These are phyloP conservation scores for Antheraea yamamai DNA, from an alignment of 2,888 invertebrate genomes.

Conservation along the genomic window DNA sequence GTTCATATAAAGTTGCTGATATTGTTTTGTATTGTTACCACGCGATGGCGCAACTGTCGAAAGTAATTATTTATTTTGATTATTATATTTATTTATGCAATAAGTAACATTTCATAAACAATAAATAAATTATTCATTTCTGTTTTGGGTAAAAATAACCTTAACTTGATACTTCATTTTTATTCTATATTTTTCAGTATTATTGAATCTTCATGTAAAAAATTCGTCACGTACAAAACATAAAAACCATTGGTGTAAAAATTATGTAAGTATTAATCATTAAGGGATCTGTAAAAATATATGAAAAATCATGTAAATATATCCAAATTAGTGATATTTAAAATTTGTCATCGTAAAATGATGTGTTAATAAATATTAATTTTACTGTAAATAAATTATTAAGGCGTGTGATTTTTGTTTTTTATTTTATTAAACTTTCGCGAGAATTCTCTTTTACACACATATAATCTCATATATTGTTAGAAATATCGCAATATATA, in stretches of 20 bases:
- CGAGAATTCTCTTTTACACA: neutral
- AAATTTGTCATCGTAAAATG: conserved; percentile 10
- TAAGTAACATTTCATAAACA: neutral
- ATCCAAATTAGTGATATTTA: conserved; percentile 14
- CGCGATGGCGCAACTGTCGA: neutral
- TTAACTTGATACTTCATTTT: neutral
- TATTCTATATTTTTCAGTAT: neutral
- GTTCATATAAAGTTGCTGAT: neutral
- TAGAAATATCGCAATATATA: no score
- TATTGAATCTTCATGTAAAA: neutral
- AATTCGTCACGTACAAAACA: neutral
- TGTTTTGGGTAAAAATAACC: neutral
- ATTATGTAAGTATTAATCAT: conserved; percentile 2
- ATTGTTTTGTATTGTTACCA: neutral
- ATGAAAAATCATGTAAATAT: neutral
- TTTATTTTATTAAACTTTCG: neutral
- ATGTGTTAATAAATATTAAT: neutral
- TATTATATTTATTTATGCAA: neutral
- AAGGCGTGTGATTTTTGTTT: conserved; percentile 37
- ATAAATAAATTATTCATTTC: neutral
- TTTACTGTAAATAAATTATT: conserved; percentile 64
- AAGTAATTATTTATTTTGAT: neutral
- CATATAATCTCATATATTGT: no score
- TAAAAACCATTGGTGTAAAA: conserved; percentile 1
- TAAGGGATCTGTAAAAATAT: conserved; percentile 3